Base-by-base conservation (phyloP, 1,140 invertebrate genomes). In the Drosophila leontia region DNA sequence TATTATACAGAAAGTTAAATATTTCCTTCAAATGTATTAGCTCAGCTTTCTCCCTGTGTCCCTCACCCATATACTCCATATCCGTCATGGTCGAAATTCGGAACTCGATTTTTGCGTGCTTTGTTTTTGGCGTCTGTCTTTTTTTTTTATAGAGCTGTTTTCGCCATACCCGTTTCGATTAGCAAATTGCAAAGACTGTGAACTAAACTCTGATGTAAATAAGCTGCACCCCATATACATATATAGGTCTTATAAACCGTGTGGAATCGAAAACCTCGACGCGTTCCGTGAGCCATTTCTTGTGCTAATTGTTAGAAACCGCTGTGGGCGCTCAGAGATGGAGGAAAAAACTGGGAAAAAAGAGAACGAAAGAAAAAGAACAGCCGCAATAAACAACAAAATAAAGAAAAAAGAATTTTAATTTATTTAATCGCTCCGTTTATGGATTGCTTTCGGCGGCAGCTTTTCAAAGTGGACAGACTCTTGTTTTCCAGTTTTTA, bases 361-460 rank as follows among this genome's bases (percentile, higher is more conserved):
- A 60, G 26, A 34, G 26, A 60, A 9, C 9, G 39, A 35, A 44
- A 75, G 29, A 57, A 32, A 51, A 19, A 41, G 55, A 75, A 42
- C 47, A 48, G 51, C 2, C 34, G 23, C 32, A 55, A 59, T 51
- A 74, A 80, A 68, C 71, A 64, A 68, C 26, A 65, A 80, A 44
- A 61, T 39, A n/a, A 51, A 13, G 19, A 29, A 53, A 32, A 41
- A 37, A 60, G 50, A 64, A 68, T 64, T 68, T 77, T 45, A 72
- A 72, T 77, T 79, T 84, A 80, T 80, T 75, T 86, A 85, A 86
- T 81, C 82, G 64, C 69, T 65, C 82, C 82, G 78, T 86, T 86
- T 85, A 86, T 85, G 82, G 82, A 51, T 63, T 34, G 55, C 72
- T 57, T 39, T 64, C 57, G 71, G 61, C 39, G 78, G 51, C 82